Evolutionary conservation across 2,888 invertebrate genomes (phyloP).

Genomic region (Fragum whitleyi): DNA sequence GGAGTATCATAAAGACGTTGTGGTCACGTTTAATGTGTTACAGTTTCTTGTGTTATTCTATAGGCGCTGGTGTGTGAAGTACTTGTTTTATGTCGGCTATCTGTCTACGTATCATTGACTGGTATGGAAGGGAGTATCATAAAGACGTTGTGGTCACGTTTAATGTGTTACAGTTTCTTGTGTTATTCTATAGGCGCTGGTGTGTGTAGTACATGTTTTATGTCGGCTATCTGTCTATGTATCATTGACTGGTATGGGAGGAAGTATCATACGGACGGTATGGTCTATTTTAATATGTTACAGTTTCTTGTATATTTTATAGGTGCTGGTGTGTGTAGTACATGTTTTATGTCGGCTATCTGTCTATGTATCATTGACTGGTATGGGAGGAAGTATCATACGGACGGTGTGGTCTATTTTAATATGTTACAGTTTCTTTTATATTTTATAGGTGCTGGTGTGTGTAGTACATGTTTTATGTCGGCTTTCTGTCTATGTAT

Average conservation of each 20-base stretch:
- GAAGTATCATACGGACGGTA: no score
- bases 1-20: no score
- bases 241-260: conserved; percentile 51
- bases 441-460: conserved; percentile 70
- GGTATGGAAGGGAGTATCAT: conserved; percentile 49
- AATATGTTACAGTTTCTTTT: no score
- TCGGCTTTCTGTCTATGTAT: conserved; percentile 73
- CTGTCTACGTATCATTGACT: conserved; percentile 59
- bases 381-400: conserved; percentile 46
- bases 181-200: conserved; percentile 69
- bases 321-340: conserved; percentile 78
- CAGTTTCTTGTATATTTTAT: background rate
- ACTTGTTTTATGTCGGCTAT: conserved; percentile 79
- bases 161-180: no score
- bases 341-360: conserved; percentile 79
- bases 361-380: conserved; percentile 62
- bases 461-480: conserved; percentile 78
- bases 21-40: no score
- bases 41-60: background rate
- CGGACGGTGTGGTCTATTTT: no score
- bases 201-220: conserved; percentile 78
- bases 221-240: conserved; percentile 75
- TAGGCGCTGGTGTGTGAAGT: conserved; percentile 78
- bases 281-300: no score
- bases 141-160: no score